These are phyloP conservation scores for Orthochromis malagaraziensis DNA, from an alignment of 2,113 vertebrate genomes.

Conservation along the genomic window DNA sequence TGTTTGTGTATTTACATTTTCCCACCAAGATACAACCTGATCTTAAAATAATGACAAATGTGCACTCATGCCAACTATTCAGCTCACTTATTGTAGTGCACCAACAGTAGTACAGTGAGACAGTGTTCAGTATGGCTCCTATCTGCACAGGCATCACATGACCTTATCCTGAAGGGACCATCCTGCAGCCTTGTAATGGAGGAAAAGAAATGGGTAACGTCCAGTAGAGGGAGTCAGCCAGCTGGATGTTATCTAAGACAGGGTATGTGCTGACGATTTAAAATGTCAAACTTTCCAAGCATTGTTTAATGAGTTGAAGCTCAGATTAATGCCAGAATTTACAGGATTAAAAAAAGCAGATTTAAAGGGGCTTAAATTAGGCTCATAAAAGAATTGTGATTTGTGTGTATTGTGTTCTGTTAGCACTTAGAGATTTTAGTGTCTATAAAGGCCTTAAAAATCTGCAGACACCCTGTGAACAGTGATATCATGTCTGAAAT, in stretches of 20 bases:
- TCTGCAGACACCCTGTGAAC: not conserved
- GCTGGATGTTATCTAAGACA: not conserved
- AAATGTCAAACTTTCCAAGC: not conserved
- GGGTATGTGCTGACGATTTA: not conserved
- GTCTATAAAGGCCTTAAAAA: not conserved
- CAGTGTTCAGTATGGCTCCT: not conserved
- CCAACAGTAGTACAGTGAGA: not conserved
- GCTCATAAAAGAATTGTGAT: not conserved
- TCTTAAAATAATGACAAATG: not conserved
- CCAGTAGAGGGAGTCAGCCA: conserved; percentile 34
- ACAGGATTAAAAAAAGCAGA: not conserved
- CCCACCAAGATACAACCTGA: not conserved
- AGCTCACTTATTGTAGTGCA: conserved; percentile 22
- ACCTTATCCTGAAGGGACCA: not conserved
- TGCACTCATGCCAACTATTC: conserved; percentile 31
- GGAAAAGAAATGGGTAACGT: not conserved
- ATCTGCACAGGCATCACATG: not conserved
- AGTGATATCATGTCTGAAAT: not conserved
- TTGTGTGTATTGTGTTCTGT: not conserved
- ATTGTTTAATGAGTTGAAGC: not conserved
- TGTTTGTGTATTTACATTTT: conserved; percentile 20
- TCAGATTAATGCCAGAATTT: not conserved
- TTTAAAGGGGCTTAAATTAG: not conserved
- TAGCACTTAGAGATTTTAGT: not conserved
- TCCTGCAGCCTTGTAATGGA: not conserved